Base-by-base conservation (phyloP, 2,113 vertebrate species). In the Engystomops pustulosus region DNA sequence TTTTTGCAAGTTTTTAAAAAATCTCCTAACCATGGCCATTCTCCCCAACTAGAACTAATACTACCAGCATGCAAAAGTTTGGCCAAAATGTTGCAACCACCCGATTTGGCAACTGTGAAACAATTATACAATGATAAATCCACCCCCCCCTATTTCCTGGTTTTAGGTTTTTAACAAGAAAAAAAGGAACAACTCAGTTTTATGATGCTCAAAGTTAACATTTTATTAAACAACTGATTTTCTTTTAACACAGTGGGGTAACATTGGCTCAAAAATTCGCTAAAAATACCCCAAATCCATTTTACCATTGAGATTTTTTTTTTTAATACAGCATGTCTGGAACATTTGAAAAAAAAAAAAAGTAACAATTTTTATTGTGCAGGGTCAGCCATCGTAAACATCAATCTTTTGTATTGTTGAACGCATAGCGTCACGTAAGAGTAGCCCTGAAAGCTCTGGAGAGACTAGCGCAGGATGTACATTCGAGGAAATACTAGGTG, bases 191-290 rank as follows among this genome's bases (percentile, higher is more conserved):
- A 14, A 27, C 27, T 12, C 38, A 17, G 2, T 77, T 78, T 36
- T 4, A 60, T 58, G 75, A 78, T 78, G 75, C 75, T 78, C 75
- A 78, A 78, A 78, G 80, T 81, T 81, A 81, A 81, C 51, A 81
- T 71, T 81, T 81, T 81, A 81, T 71, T 81, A 71, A 72, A 80
- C 74, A 80, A 80, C 30, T 69, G 62, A 80, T 67, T 49, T 80
- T 81, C 25, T 81, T 36, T 51, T 27, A 81, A 32, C 65, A 81
- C 32, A 71, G 47, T 70, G 80, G 80, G 80, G 80, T 23, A 81
- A 71, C 34, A 81, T 58, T 81, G 80, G 80, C 80, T 81, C 47
- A 81, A 71, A 71, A 81, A 72, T 81, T 71, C 58, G 80, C 80
- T 71, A 71, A 81, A 81, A 81, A 81, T 72, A 71, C 68, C 80